Conservation (phyloP, 2,888 invertebrate species). For the Caenorhabditis uteleia region DNA sequence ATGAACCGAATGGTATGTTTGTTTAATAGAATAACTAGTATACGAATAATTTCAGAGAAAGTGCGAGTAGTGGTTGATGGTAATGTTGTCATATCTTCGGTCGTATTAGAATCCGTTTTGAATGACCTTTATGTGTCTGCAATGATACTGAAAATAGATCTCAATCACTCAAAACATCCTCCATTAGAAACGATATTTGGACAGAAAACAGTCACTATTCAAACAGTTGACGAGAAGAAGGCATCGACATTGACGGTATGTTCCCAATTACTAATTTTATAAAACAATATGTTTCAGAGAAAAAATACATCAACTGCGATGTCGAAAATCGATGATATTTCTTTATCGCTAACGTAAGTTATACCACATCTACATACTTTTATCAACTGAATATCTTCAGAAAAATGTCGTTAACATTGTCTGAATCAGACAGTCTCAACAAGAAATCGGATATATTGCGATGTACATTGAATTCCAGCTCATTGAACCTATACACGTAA, state of each 20-base stretch:
- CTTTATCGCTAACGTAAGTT: conserved; percentile 20
- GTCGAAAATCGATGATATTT: conserved; percentile 22
- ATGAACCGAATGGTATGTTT: not conserved
- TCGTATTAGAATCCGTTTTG: conserved; percentile 54
- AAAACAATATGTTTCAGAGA: not conserved
- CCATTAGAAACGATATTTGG: not conserved
- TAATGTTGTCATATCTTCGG: conserved; percentile 18
- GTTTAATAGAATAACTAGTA: not conserved
- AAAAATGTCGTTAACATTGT: conserved; percentile 29
- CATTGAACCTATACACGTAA: conserved; percentile 21
- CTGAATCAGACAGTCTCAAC: conserved; percentile 28
- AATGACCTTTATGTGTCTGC: conserved; percentile 63
- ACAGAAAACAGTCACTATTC: conserved; percentile 4
- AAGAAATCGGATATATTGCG: conserved; percentile 33
- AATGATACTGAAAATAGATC: conserved; percentile 50
- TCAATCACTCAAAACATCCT: conserved; percentile 41
- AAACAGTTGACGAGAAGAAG: conserved; percentile 13
- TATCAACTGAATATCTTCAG: conserved; percentile 4
- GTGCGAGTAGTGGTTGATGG: conserved; percentile 41
- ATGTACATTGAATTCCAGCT: conserved; percentile 30
- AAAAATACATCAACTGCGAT: conserved; percentile 9
- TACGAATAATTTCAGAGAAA: no score
- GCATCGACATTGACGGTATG: conserved; percentile 14
- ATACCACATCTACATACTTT: not conserved
- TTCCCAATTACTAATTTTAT: no score